Percentiles rank a stretch among this genome's conserved stretches.
Evolutionary conservation across 2,113 vertebrate species (phyloP).

Genomic region (Setophaga petechia): DNA sequence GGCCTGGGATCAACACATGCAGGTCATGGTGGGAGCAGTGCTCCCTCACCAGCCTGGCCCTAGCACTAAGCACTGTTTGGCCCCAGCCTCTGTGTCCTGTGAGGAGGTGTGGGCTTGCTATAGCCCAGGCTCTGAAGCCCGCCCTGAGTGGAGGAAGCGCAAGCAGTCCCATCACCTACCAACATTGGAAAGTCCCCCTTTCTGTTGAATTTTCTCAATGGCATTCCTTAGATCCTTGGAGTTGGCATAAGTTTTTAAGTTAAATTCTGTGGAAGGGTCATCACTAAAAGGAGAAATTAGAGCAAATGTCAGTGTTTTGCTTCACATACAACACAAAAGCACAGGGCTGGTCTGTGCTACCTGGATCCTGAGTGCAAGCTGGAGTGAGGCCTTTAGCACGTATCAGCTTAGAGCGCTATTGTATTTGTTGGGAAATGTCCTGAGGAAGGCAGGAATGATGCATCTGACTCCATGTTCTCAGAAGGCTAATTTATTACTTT

Average conservation of each 20-base stretch:
- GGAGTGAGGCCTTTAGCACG: accelerated
- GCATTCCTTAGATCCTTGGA: constrained; percentile 85
- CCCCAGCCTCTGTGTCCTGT: not conserved
- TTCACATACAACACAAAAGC: not conserved
- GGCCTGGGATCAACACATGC: accelerated
- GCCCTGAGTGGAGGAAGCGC: not conserved
- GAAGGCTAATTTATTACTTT: too few relatives aligned
- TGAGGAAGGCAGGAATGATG: too few relatives aligned
- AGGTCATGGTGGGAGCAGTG: not conserved
- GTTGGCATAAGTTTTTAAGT: constrained; percentile 82
- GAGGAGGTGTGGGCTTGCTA: not conserved
- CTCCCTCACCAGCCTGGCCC: not conserved
- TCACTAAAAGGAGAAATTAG: constrained; percentile 76
- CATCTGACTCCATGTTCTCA: too few relatives aligned
- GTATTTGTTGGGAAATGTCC: too few relatives aligned
- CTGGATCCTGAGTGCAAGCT: not conserved
- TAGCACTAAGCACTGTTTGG: accelerated
- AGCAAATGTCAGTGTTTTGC: not conserved
- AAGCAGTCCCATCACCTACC: constrained; percentile 78
- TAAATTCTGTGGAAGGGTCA: constrained; percentile 89
- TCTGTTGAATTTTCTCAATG: constrained; percentile 89
- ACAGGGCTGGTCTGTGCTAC: not conserved
- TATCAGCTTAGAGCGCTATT: not conserved
- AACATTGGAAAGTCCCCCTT: constrained; percentile 92
- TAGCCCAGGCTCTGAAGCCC: not conserved